Evolutionary conservation across 92 coral and sea anemone species (phyloP).

Genomic region (Phymanthus crucifer): DNA sequence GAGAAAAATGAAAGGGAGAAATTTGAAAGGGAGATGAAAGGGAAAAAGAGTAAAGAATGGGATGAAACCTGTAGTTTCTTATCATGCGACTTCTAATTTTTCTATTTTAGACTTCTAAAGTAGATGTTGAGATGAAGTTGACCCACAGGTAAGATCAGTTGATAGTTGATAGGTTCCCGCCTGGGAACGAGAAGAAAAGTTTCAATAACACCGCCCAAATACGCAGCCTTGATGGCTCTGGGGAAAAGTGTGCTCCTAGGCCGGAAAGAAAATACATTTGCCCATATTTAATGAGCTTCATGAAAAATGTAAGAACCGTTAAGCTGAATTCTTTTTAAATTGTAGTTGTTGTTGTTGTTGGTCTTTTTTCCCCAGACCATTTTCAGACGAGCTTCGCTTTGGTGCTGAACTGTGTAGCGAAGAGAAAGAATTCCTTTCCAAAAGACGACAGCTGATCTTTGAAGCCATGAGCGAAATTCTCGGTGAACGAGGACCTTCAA

Average conservation of each 20-base stretch:
- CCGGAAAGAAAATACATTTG: no score
- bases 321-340: no score
- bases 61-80: no score
- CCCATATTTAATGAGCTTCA: no score
- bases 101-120: conserved; percentile 45
- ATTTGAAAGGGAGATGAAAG: no score
- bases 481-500: conserved; percentile 60
- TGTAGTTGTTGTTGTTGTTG: neutral
- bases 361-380: conserved; percentile 32
- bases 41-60: no score
- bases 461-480: conserved; percentile 58
- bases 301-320: no score
- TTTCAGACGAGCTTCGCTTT: conserved; percentile 58
- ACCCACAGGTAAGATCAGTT: conserved; percentile 19
- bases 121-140: conserved; percentile 56
- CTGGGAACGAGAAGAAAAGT: no score
- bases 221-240: no score
- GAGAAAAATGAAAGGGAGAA: no score
- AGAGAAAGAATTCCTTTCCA: conserved; percentile 57
- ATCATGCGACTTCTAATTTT: neutral
- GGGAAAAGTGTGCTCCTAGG: neutral
- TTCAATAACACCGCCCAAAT: no score
- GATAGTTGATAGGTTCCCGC: no score
- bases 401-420: conserved; percentile 64
- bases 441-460: conserved; percentile 57